Conservation (phyloP, 2,888 invertebrate species). For the Caenorhabditis uteleia region DNA sequence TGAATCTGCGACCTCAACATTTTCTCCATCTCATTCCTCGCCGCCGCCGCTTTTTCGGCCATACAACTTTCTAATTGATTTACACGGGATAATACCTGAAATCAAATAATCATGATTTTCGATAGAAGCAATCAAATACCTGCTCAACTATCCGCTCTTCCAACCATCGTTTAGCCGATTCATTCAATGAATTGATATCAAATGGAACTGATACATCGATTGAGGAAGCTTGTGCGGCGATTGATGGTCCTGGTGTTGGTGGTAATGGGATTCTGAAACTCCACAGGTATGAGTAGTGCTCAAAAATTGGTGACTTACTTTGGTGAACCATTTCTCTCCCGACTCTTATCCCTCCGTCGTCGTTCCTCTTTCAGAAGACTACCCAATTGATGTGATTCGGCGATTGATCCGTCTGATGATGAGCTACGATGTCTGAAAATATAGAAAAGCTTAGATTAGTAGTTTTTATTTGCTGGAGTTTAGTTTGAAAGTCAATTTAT, state of each 20-base stretch:
- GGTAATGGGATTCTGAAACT: constrained; percentile 13
- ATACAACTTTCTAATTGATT: constrained; percentile 48
- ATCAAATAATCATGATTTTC: background rate
- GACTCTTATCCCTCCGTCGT: constrained; percentile 23
- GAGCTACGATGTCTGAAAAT: constrained; percentile 37
- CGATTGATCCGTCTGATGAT: constrained; percentile 34
- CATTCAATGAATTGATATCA: constrained; percentile 51
- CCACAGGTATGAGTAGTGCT: background rate
- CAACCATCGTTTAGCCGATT: constrained; percentile 55
- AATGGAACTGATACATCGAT: constrained; percentile 28
- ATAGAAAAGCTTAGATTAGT: background rate
- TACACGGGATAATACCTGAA: constrained; percentile 46
- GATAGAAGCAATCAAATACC: constrained; percentile 24
- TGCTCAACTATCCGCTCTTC: constrained; percentile 59
- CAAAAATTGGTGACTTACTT: constrained; percentile 2
- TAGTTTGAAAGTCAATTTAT: no score
- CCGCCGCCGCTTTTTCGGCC: constrained; percentile 46
- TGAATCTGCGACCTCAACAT: constrained; percentile 63
- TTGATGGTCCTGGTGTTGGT: constrained; percentile 17
- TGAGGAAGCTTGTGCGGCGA: constrained; percentile 8
- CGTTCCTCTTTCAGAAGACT: constrained; percentile 41
- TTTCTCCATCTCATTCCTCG: constrained; percentile 57
- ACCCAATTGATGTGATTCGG: constrained; percentile 43
- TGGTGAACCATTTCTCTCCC: constrained; percentile 24
- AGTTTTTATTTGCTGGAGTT: background rate